Base-by-base conservation (phyloP, 2,888 invertebrate species). In the Nomada ruficornis region DNA sequence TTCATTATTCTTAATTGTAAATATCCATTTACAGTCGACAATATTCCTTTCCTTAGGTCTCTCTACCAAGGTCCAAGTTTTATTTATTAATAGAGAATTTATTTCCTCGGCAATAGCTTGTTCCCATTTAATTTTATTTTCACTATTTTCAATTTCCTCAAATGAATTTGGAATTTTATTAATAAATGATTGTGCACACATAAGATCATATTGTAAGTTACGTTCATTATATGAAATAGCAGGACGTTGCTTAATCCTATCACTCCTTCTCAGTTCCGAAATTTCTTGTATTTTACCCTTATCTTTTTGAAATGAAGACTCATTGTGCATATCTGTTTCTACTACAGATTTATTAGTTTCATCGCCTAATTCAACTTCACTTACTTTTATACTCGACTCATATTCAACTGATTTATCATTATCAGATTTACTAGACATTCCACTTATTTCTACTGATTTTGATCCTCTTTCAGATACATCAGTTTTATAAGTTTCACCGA, bases 1-100 rank as follows among this genome's bases (percentile, higher is more conserved):
- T 59, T 73, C 68, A 73, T 74, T 63, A 81, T 79, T 76, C 10
- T 80, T 80, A 29, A 80, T 72, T 15, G 54, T 26, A 20, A 76
- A 69, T 42, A 69, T 57, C 47, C 69, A 69, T 57, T 69, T 69
- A 57, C 69, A 57, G 20, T 69, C 47, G 4, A 65, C 60, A 36
- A 70, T 72, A 57, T 57, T 57, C 9, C n/a, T 72, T n/a, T 64
- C 20, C 10, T 55, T 5, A 15, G 55, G 55, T 55, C 26, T 64
- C 44, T 18, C 42, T 18, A 72, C 54, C 18, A 63, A 10, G 10
- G 26, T 74, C 59, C 59, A 64, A 2, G 63, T 63, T 13, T 72
- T 52, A 18, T 72, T 72, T 11, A 52, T 54, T 29, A 72, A 63
- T n/a, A 72, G 26, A 42, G 71, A 72, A 63, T 72, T 15, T 26